Evolutionary conservation across 2,888 invertebrate species (phyloP).

Genomic region (Hemithea aestivaria): DNA sequence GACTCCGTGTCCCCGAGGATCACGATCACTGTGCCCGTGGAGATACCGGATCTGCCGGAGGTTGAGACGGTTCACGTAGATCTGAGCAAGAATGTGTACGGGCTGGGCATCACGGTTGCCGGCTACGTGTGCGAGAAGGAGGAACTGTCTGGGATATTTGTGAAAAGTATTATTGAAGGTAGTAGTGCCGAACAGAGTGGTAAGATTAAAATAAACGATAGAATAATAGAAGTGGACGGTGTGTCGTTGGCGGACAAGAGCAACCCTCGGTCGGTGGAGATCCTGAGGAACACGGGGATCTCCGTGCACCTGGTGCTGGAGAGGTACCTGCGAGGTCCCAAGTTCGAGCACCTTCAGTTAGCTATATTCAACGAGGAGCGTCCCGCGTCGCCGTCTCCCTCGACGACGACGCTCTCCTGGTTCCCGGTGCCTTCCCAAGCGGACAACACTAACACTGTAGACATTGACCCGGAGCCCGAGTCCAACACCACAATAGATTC

Average conservation of each 20-base stretch:
- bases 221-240: constrained; percentile 97
- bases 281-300: constrained; percentile 95
- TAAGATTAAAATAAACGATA: constrained; percentile 96
- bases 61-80: constrained; percentile 94
- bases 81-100: constrained; percentile 93
- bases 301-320: constrained; percentile 93
- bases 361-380: constrained; percentile 84
- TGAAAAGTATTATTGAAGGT: constrained; percentile 98
- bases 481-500: constrained; percentile 90
- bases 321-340: constrained; percentile 94
- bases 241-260: constrained; percentile 93
- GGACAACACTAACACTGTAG: constrained; percentile 70
- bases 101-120: constrained; percentile 96
- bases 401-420: constrained; percentile 90
- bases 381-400: constrained; percentile 84
- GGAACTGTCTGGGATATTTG: constrained; percentile 99
- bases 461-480: constrained; percentile 88
- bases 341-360: constrained; percentile 93
- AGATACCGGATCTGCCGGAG: constrained; percentile 87
- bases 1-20: constrained; percentile 65
- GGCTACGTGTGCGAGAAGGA: constrained; percentile 99
- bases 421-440: constrained; percentile 87
- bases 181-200: constrained; percentile 97
- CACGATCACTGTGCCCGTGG: constrained; percentile 71
- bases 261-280: constrained; percentile 98